phyloP scores from a whole-genome alignment of 64 coral and sea anemone species.

The Montipora cactus region DNA sequence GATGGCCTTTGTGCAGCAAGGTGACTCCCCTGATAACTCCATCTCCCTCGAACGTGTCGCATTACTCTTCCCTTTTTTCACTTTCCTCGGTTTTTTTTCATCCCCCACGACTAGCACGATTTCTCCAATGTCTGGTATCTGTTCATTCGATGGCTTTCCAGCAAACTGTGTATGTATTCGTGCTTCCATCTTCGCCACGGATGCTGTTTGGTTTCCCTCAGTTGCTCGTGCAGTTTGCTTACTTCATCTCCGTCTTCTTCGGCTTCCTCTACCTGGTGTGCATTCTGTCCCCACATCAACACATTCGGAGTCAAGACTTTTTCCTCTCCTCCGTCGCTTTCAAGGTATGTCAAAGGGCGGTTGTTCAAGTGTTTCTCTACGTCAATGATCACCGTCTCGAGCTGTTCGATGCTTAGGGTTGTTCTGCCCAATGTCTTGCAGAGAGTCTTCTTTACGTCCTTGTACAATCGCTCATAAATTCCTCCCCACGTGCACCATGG shows the following conservation, averaged over 20 bases:
- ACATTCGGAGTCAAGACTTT: too few species aligned
- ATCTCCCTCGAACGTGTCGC: conserved; percentile 22
- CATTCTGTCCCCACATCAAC: too few species aligned
- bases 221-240: conserved; percentile 13
- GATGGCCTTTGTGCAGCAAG: conserved; percentile 50
- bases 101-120: not conserved
- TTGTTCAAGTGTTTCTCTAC: too few species aligned
- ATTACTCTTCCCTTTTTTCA: conserved; percentile 61
- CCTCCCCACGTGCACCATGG: not conserved
- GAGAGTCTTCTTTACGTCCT: conserved; percentile 42
- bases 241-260: not conserved
- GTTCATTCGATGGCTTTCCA: not conserved
- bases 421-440: conserved; percentile 38
- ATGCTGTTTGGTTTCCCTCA: conserved; percentile 8
- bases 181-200: conserved; percentile 28
- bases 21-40: conserved; percentile 40
- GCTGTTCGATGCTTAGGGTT: conserved; percentile 16
- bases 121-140: too few species aligned
- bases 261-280: too few species aligned
- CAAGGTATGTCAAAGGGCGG: too few species aligned
- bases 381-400: not conserved
- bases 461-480: too few species aligned
- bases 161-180: conserved; percentile 40
- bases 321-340: too few species aligned
- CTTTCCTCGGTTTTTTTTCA: conserved; percentile 47